These are phyloP conservation scores for Anguilla marmorata DNA, from an alignment of 2,797 vertebrate species.

Conservation along the genomic window DNA sequence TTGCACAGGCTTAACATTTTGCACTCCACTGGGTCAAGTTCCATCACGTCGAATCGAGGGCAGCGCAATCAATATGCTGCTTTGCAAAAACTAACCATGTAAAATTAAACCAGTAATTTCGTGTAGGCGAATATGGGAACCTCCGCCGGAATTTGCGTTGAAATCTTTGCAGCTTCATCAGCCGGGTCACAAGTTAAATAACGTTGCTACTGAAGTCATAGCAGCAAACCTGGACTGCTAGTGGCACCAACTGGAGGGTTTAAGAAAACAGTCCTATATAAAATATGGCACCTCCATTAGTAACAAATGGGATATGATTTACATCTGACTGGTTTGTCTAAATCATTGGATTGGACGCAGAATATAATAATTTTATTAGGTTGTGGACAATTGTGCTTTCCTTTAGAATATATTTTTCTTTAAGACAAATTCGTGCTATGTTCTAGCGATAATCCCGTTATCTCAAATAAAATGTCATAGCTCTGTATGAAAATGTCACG, in stretches of 20 bases:
- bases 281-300: constrained; percentile 7
- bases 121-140: background rate
- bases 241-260: constrained; percentile 65
- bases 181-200: background rate
- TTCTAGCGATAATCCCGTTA: background rate
- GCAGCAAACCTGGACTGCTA: constrained; percentile 36
- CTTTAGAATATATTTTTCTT: background rate
- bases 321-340: background rate
- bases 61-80: background rate
- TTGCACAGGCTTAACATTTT: background rate
- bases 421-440: background rate
- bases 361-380: background rate
- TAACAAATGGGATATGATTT: background rate
- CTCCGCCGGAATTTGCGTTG: background rate
- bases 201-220: background rate
- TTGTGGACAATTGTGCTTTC: background rate
- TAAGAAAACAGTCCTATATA: constrained; percentile 38
- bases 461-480: background rate
- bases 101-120: background rate
- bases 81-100: background rate
- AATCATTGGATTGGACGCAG: background rate
- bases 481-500: background rate
- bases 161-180: background rate
- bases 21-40: background rate
- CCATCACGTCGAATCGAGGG: background rate